Base-by-base conservation (phyloP, 1,140 invertebrate genomes). In the Macrosteles quadrilineatus region DNA sequence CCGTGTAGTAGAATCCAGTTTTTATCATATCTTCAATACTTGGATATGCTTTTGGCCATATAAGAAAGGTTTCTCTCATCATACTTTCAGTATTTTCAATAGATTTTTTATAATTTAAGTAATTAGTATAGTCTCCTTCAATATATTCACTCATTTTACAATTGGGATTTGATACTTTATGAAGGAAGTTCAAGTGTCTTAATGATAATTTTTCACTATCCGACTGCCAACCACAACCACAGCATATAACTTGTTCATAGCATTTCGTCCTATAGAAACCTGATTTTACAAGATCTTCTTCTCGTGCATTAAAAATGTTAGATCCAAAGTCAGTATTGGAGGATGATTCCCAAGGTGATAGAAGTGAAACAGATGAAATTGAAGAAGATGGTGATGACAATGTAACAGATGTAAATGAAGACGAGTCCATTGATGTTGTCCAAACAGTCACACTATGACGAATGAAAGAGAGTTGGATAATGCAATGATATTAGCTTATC, bases 1-100 rank as follows among this genome's bases (percentile, higher is more conserved):
- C 66, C 12, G 43, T 67, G 29, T 50, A 53, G 31, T 67, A 45
- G 21, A 67, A 67, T 27, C 66, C 36, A 67, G 43, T 21, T 17
- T 67, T 31, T 14, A 67, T 30, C 66, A 50, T 67, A 25, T 50
- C 50, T 47, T 67, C 40, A 27, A 67, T 50, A 23, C 27, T 6
- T 23, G 66, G 66, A 62, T 29, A 62, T 17, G 27, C 3, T 62
- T 62, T 62, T 25, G 32, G 29, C 62, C 27, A 64, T 17, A 30
- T 9, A n/a, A 32, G 1, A 9, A 32, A 32, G 4, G 62, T 64
- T 30, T 64, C 4, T 32, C 11, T 64, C 32, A 32, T 64, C 62
- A 64, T 32, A 32, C 6, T 23, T 19, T 32, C n/a, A 11, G 29
- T 32, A 23, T 32, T 9, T 1, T 23, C 14, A 30, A 64, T 9